Conservation (phyloP, 2,113 vertebrate genomes). For the Aramus guarauna region DNA sequence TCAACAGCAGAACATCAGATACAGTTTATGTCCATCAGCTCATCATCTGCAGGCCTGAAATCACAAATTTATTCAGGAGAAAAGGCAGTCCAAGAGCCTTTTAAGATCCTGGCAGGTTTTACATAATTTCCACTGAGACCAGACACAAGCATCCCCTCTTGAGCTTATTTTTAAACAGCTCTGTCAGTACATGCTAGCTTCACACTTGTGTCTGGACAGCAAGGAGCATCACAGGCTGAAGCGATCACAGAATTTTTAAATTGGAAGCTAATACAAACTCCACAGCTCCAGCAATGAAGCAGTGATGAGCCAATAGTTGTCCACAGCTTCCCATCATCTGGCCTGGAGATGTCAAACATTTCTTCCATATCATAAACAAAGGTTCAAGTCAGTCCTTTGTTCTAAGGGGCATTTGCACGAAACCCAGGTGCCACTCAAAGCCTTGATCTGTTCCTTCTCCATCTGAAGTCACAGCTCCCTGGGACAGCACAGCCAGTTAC, state of each 20-base stretch:
- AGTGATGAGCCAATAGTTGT: too few species aligned
- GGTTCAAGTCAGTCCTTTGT: too few species aligned
- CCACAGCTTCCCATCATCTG: not conserved
- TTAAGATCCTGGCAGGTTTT: not conserved
- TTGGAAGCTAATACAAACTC: not conserved
- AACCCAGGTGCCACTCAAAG: not conserved
- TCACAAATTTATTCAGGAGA: not conserved
- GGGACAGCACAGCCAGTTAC: not conserved
- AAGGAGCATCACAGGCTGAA: not conserved
- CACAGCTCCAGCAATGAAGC: not conserved
- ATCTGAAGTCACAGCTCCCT: not conserved
- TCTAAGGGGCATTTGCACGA: not conserved
- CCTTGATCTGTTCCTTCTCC: not conserved
- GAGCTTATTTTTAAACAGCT: not conserved
- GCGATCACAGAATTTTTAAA: not conserved
- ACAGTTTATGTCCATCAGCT: not conserved
- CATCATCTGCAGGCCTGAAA: not conserved
- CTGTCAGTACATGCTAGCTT: not conserved
- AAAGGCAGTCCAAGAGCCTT: too few species aligned
- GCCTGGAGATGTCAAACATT: not conserved
- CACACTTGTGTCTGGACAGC: too few species aligned
- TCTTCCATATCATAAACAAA: not conserved
- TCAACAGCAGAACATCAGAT: not conserved
- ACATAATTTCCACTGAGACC: not conserved
- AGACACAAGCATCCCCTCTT: not conserved